Conservation (phyloP, 2,888 invertebrate species). For the Drosophila yooni region DNA sequence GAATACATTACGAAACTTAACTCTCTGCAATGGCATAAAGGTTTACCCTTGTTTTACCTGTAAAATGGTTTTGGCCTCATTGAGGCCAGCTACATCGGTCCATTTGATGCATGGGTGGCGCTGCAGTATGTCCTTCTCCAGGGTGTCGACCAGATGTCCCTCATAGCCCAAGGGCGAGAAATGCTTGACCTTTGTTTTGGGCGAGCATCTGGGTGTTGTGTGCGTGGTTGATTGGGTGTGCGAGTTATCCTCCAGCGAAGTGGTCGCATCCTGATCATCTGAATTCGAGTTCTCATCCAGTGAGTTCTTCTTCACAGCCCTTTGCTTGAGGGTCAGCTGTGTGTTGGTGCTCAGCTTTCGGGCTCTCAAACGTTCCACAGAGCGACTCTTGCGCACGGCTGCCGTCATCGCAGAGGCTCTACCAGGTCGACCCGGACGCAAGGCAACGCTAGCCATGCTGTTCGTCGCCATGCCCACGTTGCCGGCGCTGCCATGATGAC, state of each 20-base stretch:
- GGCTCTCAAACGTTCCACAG: constrained; percentile 84
- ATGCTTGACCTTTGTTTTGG: constrained; percentile 82
- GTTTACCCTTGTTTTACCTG: constrained; percentile 75
- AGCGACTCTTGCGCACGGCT: constrained; percentile 84
- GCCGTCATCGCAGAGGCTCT: constrained; percentile 75
- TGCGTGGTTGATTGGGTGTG: constrained; percentile 67
- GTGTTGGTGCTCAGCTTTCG: constrained; percentile 83
- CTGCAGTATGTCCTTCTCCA: constrained; percentile 94
- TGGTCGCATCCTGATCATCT: constrained; percentile 85
- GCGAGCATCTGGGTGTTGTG: constrained; percentile 83
- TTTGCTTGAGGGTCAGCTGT: constrained; percentile 85
- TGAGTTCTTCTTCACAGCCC: constrained; percentile 84
- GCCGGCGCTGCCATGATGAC: constrained; percentile 83
- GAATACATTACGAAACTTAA: neutral
- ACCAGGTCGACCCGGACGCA: constrained; percentile 74
- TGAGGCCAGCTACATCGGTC: constrained; percentile 91
- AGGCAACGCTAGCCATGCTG: constrained; percentile 60
- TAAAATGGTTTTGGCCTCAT: constrained; percentile 90
- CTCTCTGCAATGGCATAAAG: neutral
- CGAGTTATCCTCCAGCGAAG: constrained; percentile 85
- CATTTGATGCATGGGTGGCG: constrained; percentile 93
- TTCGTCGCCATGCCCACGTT: constrained; percentile 84
- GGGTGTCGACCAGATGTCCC: constrained; percentile 91
- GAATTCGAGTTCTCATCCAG: constrained; percentile 85
- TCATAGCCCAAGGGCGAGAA: constrained; percentile 89